Evolutionary conservation across 2,113 vertebrate genomes (phyloP).

Genomic region (Promerops cafer): DNA sequence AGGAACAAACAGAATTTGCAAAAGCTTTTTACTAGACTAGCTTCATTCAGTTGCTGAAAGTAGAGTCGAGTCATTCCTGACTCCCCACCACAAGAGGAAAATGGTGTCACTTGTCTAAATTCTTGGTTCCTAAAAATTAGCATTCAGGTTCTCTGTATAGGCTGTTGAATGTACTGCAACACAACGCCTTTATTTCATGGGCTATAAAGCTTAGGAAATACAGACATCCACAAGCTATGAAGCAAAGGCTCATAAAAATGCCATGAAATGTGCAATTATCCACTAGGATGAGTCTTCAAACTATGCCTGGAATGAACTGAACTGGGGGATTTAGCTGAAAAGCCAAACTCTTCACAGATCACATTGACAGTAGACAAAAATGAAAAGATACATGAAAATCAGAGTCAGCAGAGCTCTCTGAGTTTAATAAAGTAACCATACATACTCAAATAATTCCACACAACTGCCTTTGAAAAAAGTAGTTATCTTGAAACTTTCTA

Average conservation of each 20-base stretch:
- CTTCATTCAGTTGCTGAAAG: background rate
- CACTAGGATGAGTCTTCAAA: slow-evolving; percentile 62
- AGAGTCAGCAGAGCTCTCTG: slow-evolving; percentile 42
- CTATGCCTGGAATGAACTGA: slow-evolving; percentile 52
- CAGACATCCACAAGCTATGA: slow-evolving; percentile 70
- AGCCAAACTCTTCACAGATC: slow-evolving; percentile 42
- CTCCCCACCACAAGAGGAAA: background rate
- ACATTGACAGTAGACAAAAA: slow-evolving; percentile 54
- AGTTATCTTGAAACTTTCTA: slow-evolving; percentile 44
- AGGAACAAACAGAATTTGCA: background rate
- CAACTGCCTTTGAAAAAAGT: background rate
- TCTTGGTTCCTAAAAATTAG: slow-evolving; percentile 53
- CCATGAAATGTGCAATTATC: slow-evolving; percentile 73
- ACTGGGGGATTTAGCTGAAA: slow-evolving; percentile 33
- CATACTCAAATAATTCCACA: slow-evolving; percentile 18
- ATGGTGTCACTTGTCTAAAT: slow-evolving; percentile 7
- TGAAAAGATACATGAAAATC: slow-evolving; percentile 20
- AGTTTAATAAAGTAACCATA: slow-evolving; percentile 45
- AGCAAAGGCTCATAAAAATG: slow-evolving; percentile 70
- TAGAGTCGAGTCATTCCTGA: background rate
- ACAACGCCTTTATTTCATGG: slow-evolving; percentile 72
- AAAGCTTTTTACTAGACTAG: background rate
- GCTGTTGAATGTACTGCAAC: slow-evolving; percentile 58
- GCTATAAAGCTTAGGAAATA: slow-evolving; percentile 72
- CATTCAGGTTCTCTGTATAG: slow-evolving; percentile 58